Evolutionary conservation across 2,797 vertebrate genomes (phyloP).

Genomic region (Buceros bicornis): DNA sequence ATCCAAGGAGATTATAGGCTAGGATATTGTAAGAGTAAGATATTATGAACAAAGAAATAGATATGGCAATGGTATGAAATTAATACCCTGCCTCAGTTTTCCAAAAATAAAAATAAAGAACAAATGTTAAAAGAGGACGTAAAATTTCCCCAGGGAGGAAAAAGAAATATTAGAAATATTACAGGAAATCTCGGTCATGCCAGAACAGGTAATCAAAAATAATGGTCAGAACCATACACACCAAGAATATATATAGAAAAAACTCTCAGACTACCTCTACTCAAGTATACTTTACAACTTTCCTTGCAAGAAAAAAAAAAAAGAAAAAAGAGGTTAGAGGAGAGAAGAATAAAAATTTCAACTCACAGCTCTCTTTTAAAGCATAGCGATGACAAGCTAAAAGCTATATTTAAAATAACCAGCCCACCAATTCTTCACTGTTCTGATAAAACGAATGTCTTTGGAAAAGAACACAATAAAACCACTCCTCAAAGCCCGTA

Average conservation of each 20-base stretch:
- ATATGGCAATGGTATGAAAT: conserved; percentile 69
- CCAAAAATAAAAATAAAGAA: conserved; percentile 70
- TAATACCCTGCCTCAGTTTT: conserved; percentile 73
- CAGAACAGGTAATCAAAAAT: conserved; percentile 79
- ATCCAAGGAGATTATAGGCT: conserved; percentile 44
- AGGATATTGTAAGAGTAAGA: conserved; percentile 68
- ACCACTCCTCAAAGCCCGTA: background rate
- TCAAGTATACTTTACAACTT: conserved; percentile 30
- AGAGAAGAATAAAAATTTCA: conserved; percentile 42
- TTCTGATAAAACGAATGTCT: conserved; percentile 18
- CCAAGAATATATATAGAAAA: conserved; percentile 34
- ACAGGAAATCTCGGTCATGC: conserved; percentile 75
- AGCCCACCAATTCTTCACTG: background rate
- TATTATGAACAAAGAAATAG: conserved; percentile 71
- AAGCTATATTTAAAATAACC: conserved; percentile 45
- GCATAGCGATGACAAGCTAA: conserved; percentile 2
- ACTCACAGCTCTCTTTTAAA: conserved; percentile 22
- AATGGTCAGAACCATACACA: conserved; percentile 67
- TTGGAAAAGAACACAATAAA: conserved; percentile 10
- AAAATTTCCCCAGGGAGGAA: conserved; percentile 76
- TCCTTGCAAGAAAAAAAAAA: background rate
- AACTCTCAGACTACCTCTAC: background rate
- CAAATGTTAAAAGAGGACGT: conserved; percentile 75
- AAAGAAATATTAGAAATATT: conserved; percentile 79
- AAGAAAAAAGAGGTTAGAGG: background rate